Evolutionary conservation across 2,113 vertebrate genomes (phyloP), one percentile per base, ranked within the genome.

Genomic region (Leuciscus idus): DNA sequence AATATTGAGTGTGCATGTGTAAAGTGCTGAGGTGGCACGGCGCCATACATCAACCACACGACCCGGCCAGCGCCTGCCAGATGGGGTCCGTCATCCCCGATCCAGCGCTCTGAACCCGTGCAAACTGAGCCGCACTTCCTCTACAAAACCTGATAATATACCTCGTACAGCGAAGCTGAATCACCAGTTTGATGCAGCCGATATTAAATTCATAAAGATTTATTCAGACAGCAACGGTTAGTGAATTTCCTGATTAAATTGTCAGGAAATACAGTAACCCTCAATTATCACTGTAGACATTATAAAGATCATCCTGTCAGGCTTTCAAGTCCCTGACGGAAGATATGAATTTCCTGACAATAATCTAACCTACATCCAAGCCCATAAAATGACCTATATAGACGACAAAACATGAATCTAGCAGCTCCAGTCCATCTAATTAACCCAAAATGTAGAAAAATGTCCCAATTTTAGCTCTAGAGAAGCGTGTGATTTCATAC

Each of bases 381-480:
- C 64, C 61, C 23, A 30, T 26, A 30, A 36, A 83, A 33, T 87
- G 85, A 75, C 88, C 88, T 83, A 87, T 83, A 89, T 87, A 87
- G 43, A 83, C 39, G 48, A 79, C 19, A 83, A 61, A 26, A 84
- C 30, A 62, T 85, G 43, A 73, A 64, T 79, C 33, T 76, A 61
- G 46, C 59, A 74, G 85, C 84, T 88, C 75, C 10, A 57, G 79
- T 85, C 57, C 66, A 86, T 86, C 86, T 89, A 78, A 87, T 87
- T 87, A 86, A 87, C 80, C 88, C 80, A 75, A 89, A 87, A 87
- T 81, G 28, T 36, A 52, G 64, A 6, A 39, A 75, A 83, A 77
- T 57, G 86, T 36, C 80, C 86, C 83, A 86, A 84, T 84, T 87
- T 76, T 87, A 83, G 84, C 72, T 30, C 5, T 15, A n/a, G 39